phyloP scores from a whole-genome alignment of 2,888 invertebrate species.

The Petrolisthes manimaculis region DNA sequence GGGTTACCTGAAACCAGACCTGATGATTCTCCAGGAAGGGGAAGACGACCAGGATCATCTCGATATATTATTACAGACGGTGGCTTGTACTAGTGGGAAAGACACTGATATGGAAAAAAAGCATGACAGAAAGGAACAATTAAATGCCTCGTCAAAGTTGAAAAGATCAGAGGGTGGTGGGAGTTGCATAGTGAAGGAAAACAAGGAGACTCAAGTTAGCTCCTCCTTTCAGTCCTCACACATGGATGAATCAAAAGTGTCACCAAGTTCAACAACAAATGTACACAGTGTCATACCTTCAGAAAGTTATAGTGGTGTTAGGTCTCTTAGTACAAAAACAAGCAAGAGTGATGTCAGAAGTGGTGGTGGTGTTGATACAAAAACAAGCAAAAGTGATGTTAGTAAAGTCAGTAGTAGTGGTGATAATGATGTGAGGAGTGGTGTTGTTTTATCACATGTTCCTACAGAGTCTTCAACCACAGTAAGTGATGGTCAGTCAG shows the following conservation, averaged over 20 bases:
- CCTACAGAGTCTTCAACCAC: background rate
- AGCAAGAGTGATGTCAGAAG: too few species aligned
- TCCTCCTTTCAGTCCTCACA: background rate
- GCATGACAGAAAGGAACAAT: background rate
- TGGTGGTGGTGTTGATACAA: too few species aligned
- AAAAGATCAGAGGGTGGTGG: too few species aligned
- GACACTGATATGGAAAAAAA: background rate
- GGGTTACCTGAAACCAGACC: background rate
- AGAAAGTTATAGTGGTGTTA: background rate
- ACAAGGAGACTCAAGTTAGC: slow-evolving; percentile 1
- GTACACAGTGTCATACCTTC: background rate
- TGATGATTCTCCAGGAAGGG: background rate
- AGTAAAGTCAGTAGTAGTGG: background rate
- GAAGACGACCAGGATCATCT: too few species aligned
- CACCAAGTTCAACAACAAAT: background rate
- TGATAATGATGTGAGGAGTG: background rate
- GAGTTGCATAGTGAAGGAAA: background rate
- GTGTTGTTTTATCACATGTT: background rate
- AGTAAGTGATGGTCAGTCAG: background rate
- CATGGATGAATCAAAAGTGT: background rate
- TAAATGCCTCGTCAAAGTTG: background rate
- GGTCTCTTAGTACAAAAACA: background rate
- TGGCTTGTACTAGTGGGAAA: background rate
- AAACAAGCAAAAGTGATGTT: background rate
- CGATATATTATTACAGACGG: background rate